These are phyloP conservation scores for Columba livia DNA, from an alignment of 2,113 vertebrate genomes.

Conservation along the genomic window DNA sequence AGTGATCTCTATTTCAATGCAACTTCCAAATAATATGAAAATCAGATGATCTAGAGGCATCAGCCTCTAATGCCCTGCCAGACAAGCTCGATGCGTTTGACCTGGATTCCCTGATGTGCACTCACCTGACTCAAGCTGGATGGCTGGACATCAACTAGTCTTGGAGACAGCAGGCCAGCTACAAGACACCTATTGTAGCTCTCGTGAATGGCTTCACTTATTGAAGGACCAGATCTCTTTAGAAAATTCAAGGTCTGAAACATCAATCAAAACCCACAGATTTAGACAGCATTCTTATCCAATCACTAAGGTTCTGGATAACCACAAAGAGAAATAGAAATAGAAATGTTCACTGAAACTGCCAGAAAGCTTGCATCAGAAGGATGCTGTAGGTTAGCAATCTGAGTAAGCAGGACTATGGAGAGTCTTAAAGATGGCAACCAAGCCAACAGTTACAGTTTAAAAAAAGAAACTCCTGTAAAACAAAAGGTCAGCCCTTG, in stretches of 20 bases:
- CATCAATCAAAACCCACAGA: background rate
- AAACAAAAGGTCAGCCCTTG: background rate
- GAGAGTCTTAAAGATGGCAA: background rate
- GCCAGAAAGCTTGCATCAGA: background rate
- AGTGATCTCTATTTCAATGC: too few species aligned
- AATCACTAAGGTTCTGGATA: background rate
- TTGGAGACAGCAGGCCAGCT: conserved; percentile 90
- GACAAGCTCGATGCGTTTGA: background rate
- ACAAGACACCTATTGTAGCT: conserved; percentile 90
- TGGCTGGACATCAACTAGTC: conserved; percentile 84
- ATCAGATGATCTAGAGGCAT: background rate
- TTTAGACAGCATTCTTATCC: background rate
- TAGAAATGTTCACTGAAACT: background rate
- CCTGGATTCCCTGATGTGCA: background rate
- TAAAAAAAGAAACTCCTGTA: background rate
- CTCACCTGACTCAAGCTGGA: conserved; percentile 88
- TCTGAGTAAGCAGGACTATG: background rate
- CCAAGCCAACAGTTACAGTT: background rate
- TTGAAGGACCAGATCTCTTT: conserved; percentile 86
- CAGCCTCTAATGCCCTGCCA: background rate
- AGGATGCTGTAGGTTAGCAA: background rate
- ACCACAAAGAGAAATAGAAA: background rate
- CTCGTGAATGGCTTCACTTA: conserved; percentile 86
- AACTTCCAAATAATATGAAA: background rate
- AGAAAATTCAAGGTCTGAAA: conserved; percentile 90